Evolutionary conservation across 2,888 invertebrate genomes (phyloP), one percentile per base, ranked within the genome.

Genomic region (Cosmia pyralina): DNA sequence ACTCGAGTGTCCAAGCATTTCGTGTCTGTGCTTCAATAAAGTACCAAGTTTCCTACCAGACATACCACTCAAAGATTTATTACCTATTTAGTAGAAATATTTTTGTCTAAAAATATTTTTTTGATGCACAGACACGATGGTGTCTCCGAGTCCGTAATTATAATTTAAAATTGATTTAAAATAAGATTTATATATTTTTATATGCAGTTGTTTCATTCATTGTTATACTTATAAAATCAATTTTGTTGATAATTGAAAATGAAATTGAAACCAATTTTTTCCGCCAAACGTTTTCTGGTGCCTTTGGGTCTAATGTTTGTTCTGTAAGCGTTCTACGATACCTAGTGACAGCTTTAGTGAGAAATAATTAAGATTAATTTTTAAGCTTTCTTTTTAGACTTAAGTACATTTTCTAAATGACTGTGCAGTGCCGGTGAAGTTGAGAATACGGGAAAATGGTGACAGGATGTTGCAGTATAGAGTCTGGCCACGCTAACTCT

Each of bases 161-260:
- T 89, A 88, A 88, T 92, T 92, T 91, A 89, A 90, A 64, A 88
- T 90, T 92, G 83, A 89, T 95, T 95, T 94, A 90, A 94, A 94
- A 94, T 95, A 93, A 94, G 93, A 95, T 92, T 94, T 94, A 94
- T 95, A 95, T 96, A 95, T 96, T 95, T 95, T 95, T 94, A 95
- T 96, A 96, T 93, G 90, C 91, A 91, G 93, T 96, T 95, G 90
- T 95, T 95, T 94, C 91, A 90, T 88, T 93, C 86, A 88, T 93
- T 94, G 95, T 95, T 95, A 91, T 90, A 75, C 75, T 79, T 75
- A 92, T 92, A 93, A 91, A 93, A 94, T 93, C 93, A 91, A 93
- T 95, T 95, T 95, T 93, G 94, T 95, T 95, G 90, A 90, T 85
- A 87, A 86, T 90, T 90, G 83, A 87, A 75, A 72, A 88, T 86